Evolutionary conservation across 2,888 invertebrate genomes (phyloP), one percentile per base, ranked within the genome.

Genomic region (Drosophila paranaensis): DNA sequence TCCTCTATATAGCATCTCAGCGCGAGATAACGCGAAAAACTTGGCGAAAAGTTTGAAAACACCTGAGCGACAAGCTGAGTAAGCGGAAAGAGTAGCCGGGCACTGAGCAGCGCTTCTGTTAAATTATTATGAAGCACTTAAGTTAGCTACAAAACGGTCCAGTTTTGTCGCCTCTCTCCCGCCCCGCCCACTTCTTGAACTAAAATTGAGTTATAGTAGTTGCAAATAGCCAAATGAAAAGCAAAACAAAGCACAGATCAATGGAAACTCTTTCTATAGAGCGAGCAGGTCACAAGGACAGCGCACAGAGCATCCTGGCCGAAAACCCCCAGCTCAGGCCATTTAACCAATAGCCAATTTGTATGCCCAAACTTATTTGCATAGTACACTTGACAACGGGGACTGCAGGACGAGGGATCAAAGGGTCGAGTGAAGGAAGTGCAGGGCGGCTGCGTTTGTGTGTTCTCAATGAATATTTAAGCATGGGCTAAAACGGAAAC

Each of bases 71-170:
- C 33, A 35, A 16, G 57, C 33, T 48, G 43, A 37, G 27, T 3
- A 39, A 33, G 46, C 45, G n/a, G n/a, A 35, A 54, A 35, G 39
- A 42, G 57, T n/a, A 35, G 46, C 6, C 11, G 35, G 46, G 37
- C 33, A 30, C 33, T 37, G 35, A 13, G 45, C 35, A 39, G 67
- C 60, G 67, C 81, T 66, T 64, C 80, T 77, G 80, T 88, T 89
- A 85, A 85, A 85, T 85, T 85, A 88, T 85, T 85, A 85, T 85
- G 77, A 89, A 85, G 84, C 84, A 89, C 84, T 84, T 84, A 88
- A 69, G 62, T 72, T 73, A 45, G 63, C 75, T 66, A 81, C 78
- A 74, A 83, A 83, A 77, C 81, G 74, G 74, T 84, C 83, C 85
- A 76, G 67, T 73, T 73, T 69, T 46, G 27, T 16, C 16, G 4